Conservation (phyloP, 2,113 vertebrate species). For the Cyprinus carpio region DNA sequence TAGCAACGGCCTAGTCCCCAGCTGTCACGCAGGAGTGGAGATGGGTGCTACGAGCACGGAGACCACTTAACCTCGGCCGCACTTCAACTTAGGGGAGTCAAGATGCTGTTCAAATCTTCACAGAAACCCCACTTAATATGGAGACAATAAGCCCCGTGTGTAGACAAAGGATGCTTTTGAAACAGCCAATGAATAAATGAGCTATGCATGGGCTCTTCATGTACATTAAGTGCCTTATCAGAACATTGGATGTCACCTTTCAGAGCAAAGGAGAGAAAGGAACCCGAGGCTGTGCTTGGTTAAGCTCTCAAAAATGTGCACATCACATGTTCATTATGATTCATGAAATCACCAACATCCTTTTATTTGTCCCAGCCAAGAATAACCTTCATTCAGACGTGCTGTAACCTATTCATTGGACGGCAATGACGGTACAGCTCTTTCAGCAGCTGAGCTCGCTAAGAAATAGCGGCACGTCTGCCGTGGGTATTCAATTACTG, state of each 20-base stretch:
- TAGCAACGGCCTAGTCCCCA: constrained; percentile 69
- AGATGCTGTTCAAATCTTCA: constrained; percentile 74
- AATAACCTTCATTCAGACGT: constrained; percentile 56
- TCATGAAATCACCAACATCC: constrained; percentile 56
- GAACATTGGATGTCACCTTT: constrained; percentile 62
- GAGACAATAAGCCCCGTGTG: constrained; percentile 68
- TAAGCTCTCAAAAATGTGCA: constrained; percentile 54
- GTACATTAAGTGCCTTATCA: constrained; percentile 62
- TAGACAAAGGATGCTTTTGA: constrained; percentile 69
- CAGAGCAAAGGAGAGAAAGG: constrained; percentile 57
- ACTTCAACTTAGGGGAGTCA: constrained; percentile 80
- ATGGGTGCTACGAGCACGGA: constrained; percentile 76
- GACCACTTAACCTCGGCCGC: constrained; percentile 81
- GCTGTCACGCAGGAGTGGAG: constrained; percentile 71
- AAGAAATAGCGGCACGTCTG: constrained; percentile 44
- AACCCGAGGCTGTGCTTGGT: constrained; percentile 43
- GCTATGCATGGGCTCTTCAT: constrained; percentile 57
- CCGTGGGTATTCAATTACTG: constrained; percentile 58
- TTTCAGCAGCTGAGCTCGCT: constrained; percentile 44
- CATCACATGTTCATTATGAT: constrained; percentile 58
- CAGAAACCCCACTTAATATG: constrained; percentile 78
- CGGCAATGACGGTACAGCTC: constrained; percentile 48
- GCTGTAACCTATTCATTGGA: constrained; percentile 55
- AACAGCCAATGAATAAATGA: constrained; percentile 62
- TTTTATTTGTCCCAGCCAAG: constrained; percentile 53